Conservation (phyloP, 2,888 invertebrate genomes). For the Rotaria magnacalcarata region DNA sequence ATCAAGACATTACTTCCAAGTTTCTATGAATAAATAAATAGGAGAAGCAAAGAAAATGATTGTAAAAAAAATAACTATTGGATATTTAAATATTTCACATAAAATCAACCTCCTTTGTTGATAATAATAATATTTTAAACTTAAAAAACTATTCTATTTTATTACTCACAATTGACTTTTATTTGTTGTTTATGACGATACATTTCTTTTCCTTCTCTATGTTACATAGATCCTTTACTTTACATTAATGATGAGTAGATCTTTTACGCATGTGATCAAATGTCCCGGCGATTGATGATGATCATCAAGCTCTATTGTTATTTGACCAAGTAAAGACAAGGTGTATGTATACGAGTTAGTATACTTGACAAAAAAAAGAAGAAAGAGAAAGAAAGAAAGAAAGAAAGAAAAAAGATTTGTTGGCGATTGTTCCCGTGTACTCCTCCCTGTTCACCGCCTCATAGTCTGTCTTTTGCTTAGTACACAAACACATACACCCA, state of each 20-base stretch:
- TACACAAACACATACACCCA: slow-evolving; percentile 14
- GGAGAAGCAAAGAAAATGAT: not conserved
- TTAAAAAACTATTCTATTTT: not conserved
- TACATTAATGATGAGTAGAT: not conserved
- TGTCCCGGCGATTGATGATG: not conserved
- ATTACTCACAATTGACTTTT: slow-evolving; percentile 21
- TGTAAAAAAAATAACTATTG: not conserved
- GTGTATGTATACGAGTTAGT: slow-evolving; percentile 13
- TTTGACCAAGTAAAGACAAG: slow-evolving; percentile 29
- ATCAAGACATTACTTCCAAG: not conserved
- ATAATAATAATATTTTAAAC: not conserved
- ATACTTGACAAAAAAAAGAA: not conserved
- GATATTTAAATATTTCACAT: not conserved
- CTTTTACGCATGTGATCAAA: not conserved
- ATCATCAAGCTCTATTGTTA: slow-evolving; percentile 11
- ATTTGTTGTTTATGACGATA: slow-evolving; percentile 18
- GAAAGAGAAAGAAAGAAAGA: not conserved
- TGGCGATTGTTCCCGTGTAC: slow-evolving; percentile 21
- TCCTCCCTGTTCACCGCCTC: not conserved
- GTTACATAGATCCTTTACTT: not conserved
- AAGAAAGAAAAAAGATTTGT: not conserved
- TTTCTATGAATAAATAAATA: not conserved
- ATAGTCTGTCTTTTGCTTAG: slow-evolving; percentile 1
- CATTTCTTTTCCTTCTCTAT: not conserved
- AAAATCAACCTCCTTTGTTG: not conserved